Conservation (phyloP, 2,113 vertebrate species). For the Rana temporaria region DNA sequence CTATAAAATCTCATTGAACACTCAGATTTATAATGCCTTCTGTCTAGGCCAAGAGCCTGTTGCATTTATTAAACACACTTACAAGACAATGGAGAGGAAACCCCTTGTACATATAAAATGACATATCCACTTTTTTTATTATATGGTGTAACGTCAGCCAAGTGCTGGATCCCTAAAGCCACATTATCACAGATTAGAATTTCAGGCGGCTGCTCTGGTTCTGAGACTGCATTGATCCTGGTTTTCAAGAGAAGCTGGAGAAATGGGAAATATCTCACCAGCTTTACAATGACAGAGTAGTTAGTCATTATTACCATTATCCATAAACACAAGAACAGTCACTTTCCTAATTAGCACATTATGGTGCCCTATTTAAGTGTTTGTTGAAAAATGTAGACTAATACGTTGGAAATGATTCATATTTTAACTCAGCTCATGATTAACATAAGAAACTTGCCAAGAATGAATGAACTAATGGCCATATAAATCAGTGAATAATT, state of each 20-base stretch:
- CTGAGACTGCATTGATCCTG: slow-evolving; percentile 57
- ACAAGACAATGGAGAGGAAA: neutral
- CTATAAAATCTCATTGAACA: neutral
- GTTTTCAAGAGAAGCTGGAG: slow-evolving; percentile 59
- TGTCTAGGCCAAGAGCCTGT: neutral
- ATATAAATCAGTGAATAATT: slow-evolving; percentile 46
- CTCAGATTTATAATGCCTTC: slow-evolving; percentile 11
- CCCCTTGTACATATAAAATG: neutral
- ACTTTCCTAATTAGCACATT: slow-evolving; percentile 56
- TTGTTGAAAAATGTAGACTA: slow-evolving; percentile 28
- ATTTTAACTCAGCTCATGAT: slow-evolving; percentile 31
- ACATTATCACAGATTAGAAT: slow-evolving; percentile 55
- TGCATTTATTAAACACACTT: slow-evolving; percentile 14
- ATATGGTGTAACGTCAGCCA: neutral
- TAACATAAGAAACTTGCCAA: slow-evolving; percentile 48
- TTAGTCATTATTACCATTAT: slow-evolving; percentile 61
- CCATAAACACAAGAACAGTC: slow-evolving; percentile 51
- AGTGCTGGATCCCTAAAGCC: slow-evolving; percentile 2
- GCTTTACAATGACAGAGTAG: slow-evolving; percentile 60
- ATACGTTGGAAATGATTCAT: slow-evolving; percentile 47
- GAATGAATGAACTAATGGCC: slow-evolving; percentile 37
- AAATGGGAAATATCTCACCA: slow-evolving; percentile 56
- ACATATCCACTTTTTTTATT: neutral
- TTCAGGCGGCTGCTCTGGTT: slow-evolving; percentile 54
- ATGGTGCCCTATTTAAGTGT: slow-evolving; percentile 39